phyloP scores from a whole-genome alignment of 35 echinoderm and acorn worm genomes.

The Heliocidaris erythrogramma region DNA sequence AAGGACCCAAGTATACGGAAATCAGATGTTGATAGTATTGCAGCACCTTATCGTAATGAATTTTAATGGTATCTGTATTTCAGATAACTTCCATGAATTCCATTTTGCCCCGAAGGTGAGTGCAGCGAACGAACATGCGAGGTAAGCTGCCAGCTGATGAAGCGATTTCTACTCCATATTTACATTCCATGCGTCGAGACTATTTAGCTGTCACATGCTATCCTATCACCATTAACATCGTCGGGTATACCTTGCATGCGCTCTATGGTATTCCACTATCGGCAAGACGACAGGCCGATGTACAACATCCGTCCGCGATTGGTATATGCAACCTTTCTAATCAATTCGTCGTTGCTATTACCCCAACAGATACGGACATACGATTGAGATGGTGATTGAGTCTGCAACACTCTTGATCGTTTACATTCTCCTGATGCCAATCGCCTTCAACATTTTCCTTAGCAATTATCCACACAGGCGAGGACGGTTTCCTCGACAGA shows the following conservation, averaged over 20 bases:
- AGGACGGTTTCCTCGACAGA: neutral
- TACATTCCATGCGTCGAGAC: constrained; percentile 49
- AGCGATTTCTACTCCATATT: constrained; percentile 50
- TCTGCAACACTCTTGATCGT: neutral
- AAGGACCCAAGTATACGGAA: neutral
- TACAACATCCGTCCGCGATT: neutral
- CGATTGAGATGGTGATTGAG: constrained; percentile 1
- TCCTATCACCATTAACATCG: constrained; percentile 25
- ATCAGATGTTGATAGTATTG: neutral
- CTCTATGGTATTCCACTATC: neutral
- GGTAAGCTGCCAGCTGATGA: neutral
- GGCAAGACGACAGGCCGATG: neutral
- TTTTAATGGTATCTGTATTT: neutral
- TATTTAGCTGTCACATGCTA: constrained; percentile 40
- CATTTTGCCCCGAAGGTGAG: neutral
- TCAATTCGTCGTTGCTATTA: neutral
- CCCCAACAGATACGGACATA: neutral
- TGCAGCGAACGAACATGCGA: neutral
- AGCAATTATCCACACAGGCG: neutral
- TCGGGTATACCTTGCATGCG: neutral
- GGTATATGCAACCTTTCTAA: neutral
- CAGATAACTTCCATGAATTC: neutral
- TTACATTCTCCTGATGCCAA: neutral
- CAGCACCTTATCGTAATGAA: neutral
- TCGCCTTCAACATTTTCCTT: neutral